Conservation (phyloP, 1,140 invertebrate species). For the Pteromalus puparum region DNA sequence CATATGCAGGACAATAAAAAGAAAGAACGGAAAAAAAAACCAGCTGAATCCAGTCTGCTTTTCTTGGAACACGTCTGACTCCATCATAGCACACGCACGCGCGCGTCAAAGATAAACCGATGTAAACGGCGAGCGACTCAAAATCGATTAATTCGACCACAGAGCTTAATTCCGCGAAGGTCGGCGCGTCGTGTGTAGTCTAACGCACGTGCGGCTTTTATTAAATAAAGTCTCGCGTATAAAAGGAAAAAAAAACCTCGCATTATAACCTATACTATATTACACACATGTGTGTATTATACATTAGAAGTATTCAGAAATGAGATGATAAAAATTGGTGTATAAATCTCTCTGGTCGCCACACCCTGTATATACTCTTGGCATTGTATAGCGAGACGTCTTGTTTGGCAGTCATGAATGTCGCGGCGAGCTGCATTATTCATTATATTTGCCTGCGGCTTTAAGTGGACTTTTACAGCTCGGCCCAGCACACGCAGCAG, state of each 20-base stretch:
- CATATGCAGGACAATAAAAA: too few relatives aligned
- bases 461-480: not conserved
- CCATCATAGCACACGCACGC: too few relatives aligned
- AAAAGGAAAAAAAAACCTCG: not conserved
- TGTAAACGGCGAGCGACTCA: constrained; percentile 5
- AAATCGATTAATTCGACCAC: constrained; percentile 16
- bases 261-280: too few relatives aligned
- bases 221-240: not conserved
- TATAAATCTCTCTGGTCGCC: not conserved
- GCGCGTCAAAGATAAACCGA: not conserved
- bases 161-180: constrained; percentile 6
- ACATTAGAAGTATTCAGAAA: too few relatives aligned
- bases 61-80: not conserved
- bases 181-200: not conserved
- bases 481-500: not conserved
- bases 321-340: too few relatives aligned
- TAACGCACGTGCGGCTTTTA: constrained; percentile 11
- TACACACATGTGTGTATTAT: too few relatives aligned
- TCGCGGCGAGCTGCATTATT: not conserved
- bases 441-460: not conserved
- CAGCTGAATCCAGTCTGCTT: not conserved
- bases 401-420: not conserved
- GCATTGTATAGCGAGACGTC: not conserved
- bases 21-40: too few relatives aligned
- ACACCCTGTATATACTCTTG: not conserved